Evolutionary conservation across 2,888 invertebrate genomes (phyloP).

Genomic region (Eustalomyia histrio): DNA sequence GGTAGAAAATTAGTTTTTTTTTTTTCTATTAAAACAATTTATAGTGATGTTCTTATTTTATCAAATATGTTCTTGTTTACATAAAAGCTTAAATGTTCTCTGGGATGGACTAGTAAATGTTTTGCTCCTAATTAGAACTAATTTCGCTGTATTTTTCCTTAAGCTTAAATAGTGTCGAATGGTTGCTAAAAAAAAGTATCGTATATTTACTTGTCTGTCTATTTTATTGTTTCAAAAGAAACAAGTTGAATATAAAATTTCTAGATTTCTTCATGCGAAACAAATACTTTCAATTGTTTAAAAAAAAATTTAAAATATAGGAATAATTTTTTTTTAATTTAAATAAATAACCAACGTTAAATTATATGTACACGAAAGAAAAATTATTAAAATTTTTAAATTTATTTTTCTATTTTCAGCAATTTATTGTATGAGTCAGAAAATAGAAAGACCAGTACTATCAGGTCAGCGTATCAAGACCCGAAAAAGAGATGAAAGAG

Average conservation of each 20-base stretch:
- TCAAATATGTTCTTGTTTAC: too few relatives aligned
- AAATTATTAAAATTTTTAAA: not conserved
- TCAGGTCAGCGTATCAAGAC: conserved; percentile 99
- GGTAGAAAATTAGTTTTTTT: too few relatives aligned
- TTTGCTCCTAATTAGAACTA: conserved; percentile 77
- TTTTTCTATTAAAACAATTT: too few relatives aligned
- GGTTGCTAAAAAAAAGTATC: conserved; percentile 75
- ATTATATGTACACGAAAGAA: too few relatives aligned
- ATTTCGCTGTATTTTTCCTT: conserved; percentile 60
- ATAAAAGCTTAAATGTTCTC: too few relatives aligned
- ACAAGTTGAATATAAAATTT: conserved; percentile 64
- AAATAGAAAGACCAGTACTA: conserved; percentile 99
- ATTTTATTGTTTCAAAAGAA: conserved; percentile 14
- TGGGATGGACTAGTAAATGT: too few relatives aligned
- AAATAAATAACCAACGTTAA: not conserved
- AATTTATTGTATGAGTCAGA: conserved; percentile 99
- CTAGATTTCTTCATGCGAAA: conserved; percentile 72
- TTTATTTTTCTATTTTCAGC: conserved; percentile 81
- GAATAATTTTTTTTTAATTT: too few relatives aligned
- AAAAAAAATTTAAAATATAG: too few relatives aligned
- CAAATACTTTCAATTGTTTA: conserved; percentile 24
- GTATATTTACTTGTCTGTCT: conserved; percentile 74
- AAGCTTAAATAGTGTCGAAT: conserved; percentile 76
- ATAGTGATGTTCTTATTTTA: too few relatives aligned
- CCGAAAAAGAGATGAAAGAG: conserved; percentile 99